These are phyloP conservation scores for Lota lota DNA, from an alignment of 2,113 vertebrate genomes.

Conservation along the genomic window DNA sequence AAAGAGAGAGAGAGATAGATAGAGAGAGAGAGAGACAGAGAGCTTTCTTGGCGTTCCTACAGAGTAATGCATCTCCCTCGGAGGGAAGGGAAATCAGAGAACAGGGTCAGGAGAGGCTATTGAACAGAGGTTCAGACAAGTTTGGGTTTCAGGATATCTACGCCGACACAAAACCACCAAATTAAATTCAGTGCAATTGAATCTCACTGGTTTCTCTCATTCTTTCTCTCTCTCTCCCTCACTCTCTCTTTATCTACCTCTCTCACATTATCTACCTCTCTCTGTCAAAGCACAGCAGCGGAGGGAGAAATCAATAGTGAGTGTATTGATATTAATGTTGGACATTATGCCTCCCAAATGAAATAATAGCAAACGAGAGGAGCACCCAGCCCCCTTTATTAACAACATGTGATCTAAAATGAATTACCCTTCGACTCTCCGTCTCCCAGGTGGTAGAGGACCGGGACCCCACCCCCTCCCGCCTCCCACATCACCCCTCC, in stretches of 20 bases:
- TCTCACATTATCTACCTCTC: slow-evolving; percentile 42
- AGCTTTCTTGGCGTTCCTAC: slow-evolving; percentile 39
- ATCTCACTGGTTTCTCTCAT: slow-evolving; percentile 42
- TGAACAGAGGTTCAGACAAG: slow-evolving; percentile 61
- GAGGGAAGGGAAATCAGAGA: slow-evolving; percentile 49
- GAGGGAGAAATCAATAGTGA: slow-evolving; percentile 68
- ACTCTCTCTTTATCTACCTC: slow-evolving; percentile 6
- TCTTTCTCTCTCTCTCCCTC: slow-evolving; percentile 19
- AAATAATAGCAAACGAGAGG: slow-evolving; percentile 65
- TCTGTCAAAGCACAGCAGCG: slow-evolving; percentile 43
- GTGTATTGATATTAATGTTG: slow-evolving; percentile 72
- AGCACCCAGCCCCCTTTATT: slow-evolving; percentile 60
- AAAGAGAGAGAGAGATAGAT: neutral
- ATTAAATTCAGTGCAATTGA: slow-evolving; percentile 72
- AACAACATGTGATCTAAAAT: slow-evolving; percentile 57
- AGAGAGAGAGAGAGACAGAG: slow-evolving; percentile 12
- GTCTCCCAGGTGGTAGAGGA: slow-evolving; percentile 20
- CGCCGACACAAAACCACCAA: slow-evolving; percentile 67
- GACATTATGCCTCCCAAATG: slow-evolving; percentile 62
- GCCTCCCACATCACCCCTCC: too few relatives aligned
- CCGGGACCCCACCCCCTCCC: too few relatives aligned
- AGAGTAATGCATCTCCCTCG: slow-evolving; percentile 51
- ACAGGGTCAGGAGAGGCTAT: slow-evolving; percentile 61
- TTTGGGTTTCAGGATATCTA: slow-evolving; percentile 70
- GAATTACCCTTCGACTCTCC: slow-evolving; percentile 41